Conservation (phyloP, 2,797 vertebrate species). For the Lindbergichthys nudifrons region DNA sequence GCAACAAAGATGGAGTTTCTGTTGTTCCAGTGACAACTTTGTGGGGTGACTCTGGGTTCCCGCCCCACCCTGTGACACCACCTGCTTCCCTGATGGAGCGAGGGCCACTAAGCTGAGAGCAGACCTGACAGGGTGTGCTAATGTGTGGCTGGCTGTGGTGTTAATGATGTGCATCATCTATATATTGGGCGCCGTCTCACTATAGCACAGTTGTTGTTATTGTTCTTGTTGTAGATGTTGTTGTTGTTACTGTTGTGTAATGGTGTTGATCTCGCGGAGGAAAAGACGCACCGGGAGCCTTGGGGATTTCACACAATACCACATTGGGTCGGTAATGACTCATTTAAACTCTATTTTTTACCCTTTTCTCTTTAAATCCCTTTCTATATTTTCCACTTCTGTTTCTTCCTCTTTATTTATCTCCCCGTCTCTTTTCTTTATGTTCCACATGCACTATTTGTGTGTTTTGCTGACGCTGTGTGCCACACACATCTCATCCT, state of each 20-base stretch:
- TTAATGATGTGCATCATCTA: slow-evolving; percentile 74
- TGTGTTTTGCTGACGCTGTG: slow-evolving; percentile 21
- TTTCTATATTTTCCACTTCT: neutral
- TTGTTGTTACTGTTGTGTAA: slow-evolving; percentile 70
- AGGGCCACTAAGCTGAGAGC: slow-evolving; percentile 48
- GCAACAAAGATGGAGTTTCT: slow-evolving; percentile 4
- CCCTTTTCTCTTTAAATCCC: neutral
- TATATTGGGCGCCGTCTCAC: slow-evolving; percentile 64
- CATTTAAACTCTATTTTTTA: slow-evolving; percentile 46
- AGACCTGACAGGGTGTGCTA: slow-evolving; percentile 63
- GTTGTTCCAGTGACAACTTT: neutral
- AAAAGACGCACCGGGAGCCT: slow-evolving; percentile 65
- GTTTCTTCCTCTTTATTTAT: neutral
- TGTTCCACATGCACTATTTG: slow-evolving; percentile 21
- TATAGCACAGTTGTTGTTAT: slow-evolving; percentile 70
- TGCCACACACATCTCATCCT: slow-evolving; percentile 37
- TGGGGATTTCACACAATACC: slow-evolving; percentile 56
- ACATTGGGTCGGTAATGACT: slow-evolving; percentile 67
- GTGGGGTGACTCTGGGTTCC: slow-evolving; percentile 2
- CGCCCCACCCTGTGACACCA: slow-evolving; percentile 28
- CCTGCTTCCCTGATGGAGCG: slow-evolving; percentile 45
- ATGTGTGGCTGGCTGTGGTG: slow-evolving; percentile 72
- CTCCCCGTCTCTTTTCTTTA: neutral
- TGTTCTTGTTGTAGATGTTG: slow-evolving; percentile 49
- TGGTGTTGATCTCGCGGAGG: slow-evolving; percentile 72